Evolutionary conservation across 2,797 vertebrate genomes (phyloP).

Genomic region (Sardinella longiceps): DNA sequence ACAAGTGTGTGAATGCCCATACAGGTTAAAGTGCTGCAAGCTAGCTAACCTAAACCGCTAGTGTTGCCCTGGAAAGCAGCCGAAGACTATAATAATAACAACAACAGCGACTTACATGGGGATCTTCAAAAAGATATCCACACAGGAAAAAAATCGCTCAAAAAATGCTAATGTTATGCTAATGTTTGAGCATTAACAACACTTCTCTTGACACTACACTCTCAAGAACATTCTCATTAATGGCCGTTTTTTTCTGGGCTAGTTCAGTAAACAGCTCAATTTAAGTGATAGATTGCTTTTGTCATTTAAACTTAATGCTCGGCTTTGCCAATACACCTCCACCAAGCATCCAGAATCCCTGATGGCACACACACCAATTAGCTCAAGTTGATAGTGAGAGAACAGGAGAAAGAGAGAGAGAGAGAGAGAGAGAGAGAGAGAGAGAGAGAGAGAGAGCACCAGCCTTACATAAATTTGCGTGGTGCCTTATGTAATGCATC

Average conservation of each 20-base stretch:
- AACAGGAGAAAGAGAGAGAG: slow-evolving; percentile 31
- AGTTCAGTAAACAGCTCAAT: not conserved
- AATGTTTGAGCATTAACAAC: not conserved
- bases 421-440: slow-evolving; percentile 32
- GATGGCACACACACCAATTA: slow-evolving; percentile 41
- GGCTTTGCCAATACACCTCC: slow-evolving; percentile 6
- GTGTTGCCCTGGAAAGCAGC: not conserved
- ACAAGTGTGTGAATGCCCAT: slow-evolving; percentile 42
- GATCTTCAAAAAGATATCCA: not conserved
- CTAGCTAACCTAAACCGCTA: not conserved
- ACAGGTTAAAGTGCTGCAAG: slow-evolving; percentile 25
- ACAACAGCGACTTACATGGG: not conserved
- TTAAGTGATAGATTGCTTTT: slow-evolving; percentile 16
- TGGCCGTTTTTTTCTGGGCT: not conserved
- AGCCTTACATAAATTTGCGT: slow-evolving; percentile 51
- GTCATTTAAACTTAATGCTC: slow-evolving; percentile 3
- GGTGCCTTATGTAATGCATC: slow-evolving; percentile 52
- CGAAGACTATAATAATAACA: not conserved
- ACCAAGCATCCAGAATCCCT: slow-evolving; percentile 33
- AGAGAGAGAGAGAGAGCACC: slow-evolving; percentile 30
- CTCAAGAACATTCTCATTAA: slow-evolving; percentile 1
- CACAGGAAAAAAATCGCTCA: not conserved
- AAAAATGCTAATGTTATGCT: not conserved
- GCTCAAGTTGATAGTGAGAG: slow-evolving; percentile 40
- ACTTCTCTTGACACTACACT: not conserved